phyloP scores from a whole-genome alignment of 2,888 invertebrate species.

The Heliothis peltigera region DNA sequence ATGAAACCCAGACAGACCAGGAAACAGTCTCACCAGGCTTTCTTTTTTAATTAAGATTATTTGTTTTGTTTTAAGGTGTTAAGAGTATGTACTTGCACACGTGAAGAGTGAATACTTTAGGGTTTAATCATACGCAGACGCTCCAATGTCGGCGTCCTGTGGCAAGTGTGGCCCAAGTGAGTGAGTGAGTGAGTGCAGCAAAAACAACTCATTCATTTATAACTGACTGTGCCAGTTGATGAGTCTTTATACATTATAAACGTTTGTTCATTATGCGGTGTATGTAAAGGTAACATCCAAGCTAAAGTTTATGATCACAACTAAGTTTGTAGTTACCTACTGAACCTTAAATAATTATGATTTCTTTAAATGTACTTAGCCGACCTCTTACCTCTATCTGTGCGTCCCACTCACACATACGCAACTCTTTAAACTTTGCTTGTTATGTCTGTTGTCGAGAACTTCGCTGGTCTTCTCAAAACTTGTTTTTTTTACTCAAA shows the following conservation, averaged over 20 bases:
- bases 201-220: not conserved
- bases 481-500: not conserved
- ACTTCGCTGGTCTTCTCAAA: conserved; percentile 8
- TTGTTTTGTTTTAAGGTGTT: no score
- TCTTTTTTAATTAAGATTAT: no score
- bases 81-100: no score
- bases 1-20: no score
- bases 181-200: not conserved
- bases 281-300: no score
- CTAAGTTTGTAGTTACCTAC: no score
- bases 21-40: no score
- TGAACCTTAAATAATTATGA: no score
- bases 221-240: not conserved
- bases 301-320: no score
- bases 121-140: not conserved
- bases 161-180: conserved; percentile 11
- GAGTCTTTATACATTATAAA: no score
- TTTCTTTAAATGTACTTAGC: not conserved
- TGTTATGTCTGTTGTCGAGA: conserved; percentile 26
- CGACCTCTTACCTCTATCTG: not conserved
- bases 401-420: not conserved
- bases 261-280: no score
- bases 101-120: not conserved
- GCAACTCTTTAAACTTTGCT: conserved; percentile 25
- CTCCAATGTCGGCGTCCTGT: not conserved